Conservation (phyloP, 2,888 invertebrate species). For the Nephrotoma guestfalica region DNA sequence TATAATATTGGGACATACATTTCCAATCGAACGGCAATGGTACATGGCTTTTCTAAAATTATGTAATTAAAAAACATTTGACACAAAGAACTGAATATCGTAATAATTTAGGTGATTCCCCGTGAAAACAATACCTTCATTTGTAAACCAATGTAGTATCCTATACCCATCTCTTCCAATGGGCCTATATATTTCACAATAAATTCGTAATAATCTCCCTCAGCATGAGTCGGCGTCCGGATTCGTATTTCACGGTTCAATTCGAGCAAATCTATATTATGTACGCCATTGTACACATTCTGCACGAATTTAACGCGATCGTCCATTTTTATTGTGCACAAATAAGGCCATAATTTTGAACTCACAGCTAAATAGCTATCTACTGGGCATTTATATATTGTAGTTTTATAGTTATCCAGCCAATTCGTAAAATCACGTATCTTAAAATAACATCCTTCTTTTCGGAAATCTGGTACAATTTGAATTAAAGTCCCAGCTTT, state of each 20-base stretch:
- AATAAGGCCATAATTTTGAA: background rate
- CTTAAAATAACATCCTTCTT: background rate
- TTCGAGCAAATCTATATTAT: background rate
- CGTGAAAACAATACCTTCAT: background rate
- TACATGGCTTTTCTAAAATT: background rate
- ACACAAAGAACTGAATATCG: background rate
- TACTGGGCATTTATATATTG: background rate
- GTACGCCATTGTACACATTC: background rate
- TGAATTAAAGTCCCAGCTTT: background rate
- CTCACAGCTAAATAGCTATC: background rate
- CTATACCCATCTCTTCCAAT: background rate
- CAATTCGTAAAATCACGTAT: background rate
- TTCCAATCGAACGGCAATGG: background rate
- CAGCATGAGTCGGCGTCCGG: background rate
- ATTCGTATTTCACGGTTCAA: background rate
- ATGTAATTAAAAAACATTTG: background rate
- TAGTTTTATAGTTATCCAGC: background rate
- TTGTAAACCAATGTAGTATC: background rate
- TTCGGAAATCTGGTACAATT: background rate
- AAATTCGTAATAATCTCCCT: background rate
- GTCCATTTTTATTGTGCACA: background rate
- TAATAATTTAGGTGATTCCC: background rate
- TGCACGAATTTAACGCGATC: background rate
- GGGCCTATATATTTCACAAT: background rate
- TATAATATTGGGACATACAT: background rate